These are phyloP conservation scores for Linnaemya vulpina DNA, from an alignment of 2,888 invertebrate species.

Conservation along the genomic window DNA sequence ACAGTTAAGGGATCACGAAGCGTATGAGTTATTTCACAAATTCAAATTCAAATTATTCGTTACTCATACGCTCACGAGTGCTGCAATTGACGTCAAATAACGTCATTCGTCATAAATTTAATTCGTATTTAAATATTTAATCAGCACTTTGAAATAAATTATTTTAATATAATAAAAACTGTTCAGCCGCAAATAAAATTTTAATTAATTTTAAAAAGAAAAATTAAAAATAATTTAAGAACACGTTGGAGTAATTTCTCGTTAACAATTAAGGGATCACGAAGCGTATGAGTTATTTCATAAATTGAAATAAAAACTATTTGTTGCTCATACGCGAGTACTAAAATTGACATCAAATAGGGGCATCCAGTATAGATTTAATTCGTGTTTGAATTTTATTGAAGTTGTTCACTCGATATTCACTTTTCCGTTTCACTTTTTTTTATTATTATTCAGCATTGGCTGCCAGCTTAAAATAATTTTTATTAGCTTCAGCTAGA, in stretches of 20 bases:
- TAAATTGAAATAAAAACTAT: neutral
- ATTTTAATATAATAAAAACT: too few species aligned
- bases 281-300: neutral
- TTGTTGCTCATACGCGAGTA: neutral
- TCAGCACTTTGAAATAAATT: too few species aligned
- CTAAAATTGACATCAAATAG: neutral
- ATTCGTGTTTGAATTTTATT: too few species aligned
- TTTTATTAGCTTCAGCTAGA: too few species aligned
- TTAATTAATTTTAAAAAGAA: neutral
- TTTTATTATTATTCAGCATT: too few species aligned
- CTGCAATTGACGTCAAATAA: neutral
- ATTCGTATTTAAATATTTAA: too few species aligned
- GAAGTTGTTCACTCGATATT: too few species aligned
- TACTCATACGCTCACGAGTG: neutral
- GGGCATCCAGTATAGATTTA: too few species aligned
- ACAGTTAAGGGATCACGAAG: neutral
- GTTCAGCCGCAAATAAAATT: too few species aligned
- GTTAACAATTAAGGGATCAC: neutral
- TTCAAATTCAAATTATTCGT: neutral
- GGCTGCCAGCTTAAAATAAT: too few species aligned
- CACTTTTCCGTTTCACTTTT: too few species aligned
- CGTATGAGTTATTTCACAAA: neutral
- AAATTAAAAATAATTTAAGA: neutral
- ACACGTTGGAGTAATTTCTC: neutral
- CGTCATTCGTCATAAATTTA: too few species aligned